Evolutionary conservation across 2,888 invertebrate genomes (phyloP), one percentile per base, ranked within the genome.

Genomic region (Allolobophora icterica): DNA sequence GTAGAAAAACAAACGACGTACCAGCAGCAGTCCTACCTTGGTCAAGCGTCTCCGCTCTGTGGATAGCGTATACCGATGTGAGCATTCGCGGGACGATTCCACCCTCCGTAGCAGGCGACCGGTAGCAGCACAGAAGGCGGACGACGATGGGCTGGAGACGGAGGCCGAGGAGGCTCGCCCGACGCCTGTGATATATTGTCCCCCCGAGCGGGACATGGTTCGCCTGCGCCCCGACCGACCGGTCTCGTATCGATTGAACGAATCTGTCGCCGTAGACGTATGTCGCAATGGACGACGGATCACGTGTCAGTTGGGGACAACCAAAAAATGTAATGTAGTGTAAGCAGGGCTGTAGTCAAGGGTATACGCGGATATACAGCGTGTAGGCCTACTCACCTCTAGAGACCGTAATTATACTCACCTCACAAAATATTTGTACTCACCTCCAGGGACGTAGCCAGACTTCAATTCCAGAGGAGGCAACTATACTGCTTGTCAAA

Each of bases 121-220:
- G 35, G 21, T 17, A 87, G 87, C 34, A 87, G 34, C 34, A 35
- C 38, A 38, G 87, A n/a, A 8, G 30, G 71, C 71, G 4, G 71
- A 71, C n/a, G n/a, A 30, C 71, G 71, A 71, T 71, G 71, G 71
- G 71, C 71, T n/a, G 71, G 71, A 5, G 8, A n/a, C 30, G n/a
- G n/a, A 4, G 52, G 15, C 17, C 21, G 52, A 52, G 52, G 52
- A 52, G 52, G 52, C 52, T 24, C 13, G 52, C 19, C 52, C 52
- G 52, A 52, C 52, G 71, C 71, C n/a, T 8, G n/a, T 71, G 71
- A 71, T 71, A 13, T 71, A 71, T n/a, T n/a, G 71, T n/a, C 11
- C 71, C 71, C n/a, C n/a, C 30, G 71, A 71, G 71, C 71, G n/a
- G 71, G 71, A 71, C 71, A 71, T 71, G 71, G 71, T 71, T 71